Conservation (phyloP, 2,888 invertebrate species). For the Agrochola macilenta region DNA sequence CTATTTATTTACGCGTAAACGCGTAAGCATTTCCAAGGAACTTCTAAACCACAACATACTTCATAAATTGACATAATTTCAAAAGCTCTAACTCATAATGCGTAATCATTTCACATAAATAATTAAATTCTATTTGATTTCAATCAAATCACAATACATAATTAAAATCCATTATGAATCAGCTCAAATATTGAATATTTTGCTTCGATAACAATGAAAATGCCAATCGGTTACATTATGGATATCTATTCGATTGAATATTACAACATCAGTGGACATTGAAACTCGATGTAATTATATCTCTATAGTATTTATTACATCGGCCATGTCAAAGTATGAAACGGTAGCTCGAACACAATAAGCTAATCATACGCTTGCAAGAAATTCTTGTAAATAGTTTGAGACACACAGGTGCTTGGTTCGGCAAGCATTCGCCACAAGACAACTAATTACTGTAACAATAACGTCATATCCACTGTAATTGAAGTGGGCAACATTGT, state of each 20-base stretch:
- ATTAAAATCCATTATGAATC: slow-evolving; percentile 64
- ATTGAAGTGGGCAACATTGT: no score
- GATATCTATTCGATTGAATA: slow-evolving; percentile 65
- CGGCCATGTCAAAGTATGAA: slow-evolving; percentile 83
- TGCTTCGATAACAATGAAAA: slow-evolving; percentile 65
- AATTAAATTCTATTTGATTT: slow-evolving; percentile 56
- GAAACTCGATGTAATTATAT: slow-evolving; percentile 80
- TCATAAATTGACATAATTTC: slow-evolving; percentile 7
- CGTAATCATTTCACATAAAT: slow-evolving; percentile 41
- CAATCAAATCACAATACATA: slow-evolving; percentile 63
- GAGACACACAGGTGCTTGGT: slow-evolving; percentile 68
- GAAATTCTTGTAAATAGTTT: slow-evolving; percentile 72
- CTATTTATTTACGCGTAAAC: no score
- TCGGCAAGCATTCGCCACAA: slow-evolving; percentile 21
- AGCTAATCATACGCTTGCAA: slow-evolving; percentile 85
- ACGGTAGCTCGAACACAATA: slow-evolving; percentile 87
- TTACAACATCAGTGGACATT: slow-evolving; percentile 71
- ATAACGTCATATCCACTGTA: no score
- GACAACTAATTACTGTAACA: neutral
- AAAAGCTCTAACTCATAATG: slow-evolving; percentile 26
- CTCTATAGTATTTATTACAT: slow-evolving; percentile 79
- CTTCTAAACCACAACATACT: neutral
- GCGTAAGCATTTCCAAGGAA: neutral
- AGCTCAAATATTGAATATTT: slow-evolving; percentile 69
- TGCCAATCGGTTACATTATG: slow-evolving; percentile 72